phyloP scores from a whole-genome alignment of 2,888 invertebrate species.

The Autographa gamma region DNA sequence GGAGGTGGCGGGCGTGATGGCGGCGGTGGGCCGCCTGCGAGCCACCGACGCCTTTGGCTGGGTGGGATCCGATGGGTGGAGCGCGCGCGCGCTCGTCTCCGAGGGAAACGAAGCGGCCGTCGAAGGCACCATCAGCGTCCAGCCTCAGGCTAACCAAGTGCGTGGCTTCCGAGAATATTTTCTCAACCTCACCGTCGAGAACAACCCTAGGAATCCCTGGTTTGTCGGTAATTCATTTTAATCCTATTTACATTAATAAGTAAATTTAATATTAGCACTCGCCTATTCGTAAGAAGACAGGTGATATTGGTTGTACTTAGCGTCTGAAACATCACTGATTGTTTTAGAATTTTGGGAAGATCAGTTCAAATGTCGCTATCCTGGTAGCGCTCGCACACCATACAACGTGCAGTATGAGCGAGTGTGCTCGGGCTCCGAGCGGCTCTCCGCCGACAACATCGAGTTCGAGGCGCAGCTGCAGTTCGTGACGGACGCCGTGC shows the following conservation, averaged over 20 bases:
- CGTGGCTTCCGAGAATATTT: conserved; percentile 96
- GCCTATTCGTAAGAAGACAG: too few species aligned
- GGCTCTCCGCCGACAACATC: conserved; percentile 92
- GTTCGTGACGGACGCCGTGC: conserved; percentile 98
- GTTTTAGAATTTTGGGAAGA: conserved; percentile 97
- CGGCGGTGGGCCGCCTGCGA: conserved; percentile 94
- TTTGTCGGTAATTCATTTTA: conserved; percentile 92
- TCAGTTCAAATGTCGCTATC: conserved; percentile 96
- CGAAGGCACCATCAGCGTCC: conserved; percentile 95
- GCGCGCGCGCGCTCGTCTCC: conserved; percentile 95
- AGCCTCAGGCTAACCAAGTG: conserved; percentile 97
- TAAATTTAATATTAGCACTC: neutral
- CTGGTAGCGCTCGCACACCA: conserved; percentile 93
- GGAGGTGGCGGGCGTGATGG: conserved; percentile 98
- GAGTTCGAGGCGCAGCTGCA: conserved; percentile 97
- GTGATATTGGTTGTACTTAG: neutral
- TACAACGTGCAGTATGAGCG: conserved; percentile 92
- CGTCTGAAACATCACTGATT: neutral
- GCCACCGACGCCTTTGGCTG: conserved; percentile 96
- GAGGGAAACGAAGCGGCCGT: conserved; percentile 95
- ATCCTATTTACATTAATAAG: conserved; percentile 1
- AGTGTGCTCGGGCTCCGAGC: conserved; percentile 94
- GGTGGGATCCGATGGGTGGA: conserved; percentile 99
- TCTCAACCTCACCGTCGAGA: conserved; percentile 94
- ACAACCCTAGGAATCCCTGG: conserved; percentile 97